Evolutionary conservation across 2,113 vertebrate genomes (phyloP).

Genomic region (Neomonachus schauinslandi): DNA sequence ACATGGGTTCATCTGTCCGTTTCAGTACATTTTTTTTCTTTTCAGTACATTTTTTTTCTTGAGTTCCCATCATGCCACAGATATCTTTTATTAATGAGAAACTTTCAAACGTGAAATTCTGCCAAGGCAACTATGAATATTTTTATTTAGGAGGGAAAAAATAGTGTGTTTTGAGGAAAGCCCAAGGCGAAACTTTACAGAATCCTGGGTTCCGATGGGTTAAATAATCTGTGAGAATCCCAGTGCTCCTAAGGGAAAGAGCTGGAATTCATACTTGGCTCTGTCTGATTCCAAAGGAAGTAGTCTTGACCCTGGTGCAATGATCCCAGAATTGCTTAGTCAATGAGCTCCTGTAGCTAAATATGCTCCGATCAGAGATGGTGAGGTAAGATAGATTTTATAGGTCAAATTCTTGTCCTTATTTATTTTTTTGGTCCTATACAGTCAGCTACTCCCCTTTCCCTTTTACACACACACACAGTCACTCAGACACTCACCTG

Average conservation of each 20-base stretch:
- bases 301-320: background rate
- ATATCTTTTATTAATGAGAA: background rate
- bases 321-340: background rate
- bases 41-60: background rate
- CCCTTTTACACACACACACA: background rate
- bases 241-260: background rate
- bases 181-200: background rate
- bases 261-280: background rate
- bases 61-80: background rate
- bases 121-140: background rate
- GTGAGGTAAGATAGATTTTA: background rate
- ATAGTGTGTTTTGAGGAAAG: background rate
- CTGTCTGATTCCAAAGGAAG: background rate
- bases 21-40: background rate
- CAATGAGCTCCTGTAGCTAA: background rate
- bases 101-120: constrained; percentile 25
- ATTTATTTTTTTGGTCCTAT: background rate
- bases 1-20: background rate
- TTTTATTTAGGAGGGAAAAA: background rate
- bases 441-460: background rate
- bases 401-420: background rate
- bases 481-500: background rate
- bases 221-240: background rate
- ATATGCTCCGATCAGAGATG: background rate
- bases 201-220: background rate